Conservation (phyloP, 2,888 invertebrate species). For the Noctua comes region DNA sequence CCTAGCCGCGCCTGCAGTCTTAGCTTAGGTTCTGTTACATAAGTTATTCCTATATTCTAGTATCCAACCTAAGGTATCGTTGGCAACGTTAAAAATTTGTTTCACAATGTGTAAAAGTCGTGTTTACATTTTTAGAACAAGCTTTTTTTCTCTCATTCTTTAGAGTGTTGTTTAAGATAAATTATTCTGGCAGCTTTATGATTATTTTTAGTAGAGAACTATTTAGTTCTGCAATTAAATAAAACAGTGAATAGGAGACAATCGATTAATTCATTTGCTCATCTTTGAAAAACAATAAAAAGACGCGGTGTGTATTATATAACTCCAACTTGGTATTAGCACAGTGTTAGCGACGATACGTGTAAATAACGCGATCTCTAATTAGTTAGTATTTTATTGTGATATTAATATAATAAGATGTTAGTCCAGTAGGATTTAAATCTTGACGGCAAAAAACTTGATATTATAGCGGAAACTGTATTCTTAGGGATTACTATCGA, state of each 20-base stretch:
- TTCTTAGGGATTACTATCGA: no score
- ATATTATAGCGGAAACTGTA: no score
- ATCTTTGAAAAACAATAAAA: conserved; percentile 1
- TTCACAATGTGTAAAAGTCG: not conserved
- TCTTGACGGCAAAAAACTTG: no score
- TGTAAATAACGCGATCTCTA: no score
- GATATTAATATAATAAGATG: no score
- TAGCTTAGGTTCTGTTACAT: not conserved
- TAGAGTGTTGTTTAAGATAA: not conserved
- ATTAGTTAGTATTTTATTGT: no score
- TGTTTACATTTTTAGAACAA: conserved; percentile 4
- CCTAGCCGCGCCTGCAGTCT: not conserved
- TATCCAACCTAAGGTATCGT: not conserved
- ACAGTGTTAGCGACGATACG: no score
- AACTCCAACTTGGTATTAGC: not conserved
- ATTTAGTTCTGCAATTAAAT: not conserved
- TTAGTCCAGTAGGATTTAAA: no score
- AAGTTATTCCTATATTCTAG: not conserved
- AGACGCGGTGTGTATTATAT: not conserved
- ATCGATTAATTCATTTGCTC: not conserved
- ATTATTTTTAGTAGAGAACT: not conserved
- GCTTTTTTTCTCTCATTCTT: not conserved
- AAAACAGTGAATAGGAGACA: not conserved
- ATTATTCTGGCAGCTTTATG: not conserved
- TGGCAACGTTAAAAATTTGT: not conserved